phyloP scores from a whole-genome alignment of 2,797 vertebrate species.

The Pempheris klunzingeri region DNA sequence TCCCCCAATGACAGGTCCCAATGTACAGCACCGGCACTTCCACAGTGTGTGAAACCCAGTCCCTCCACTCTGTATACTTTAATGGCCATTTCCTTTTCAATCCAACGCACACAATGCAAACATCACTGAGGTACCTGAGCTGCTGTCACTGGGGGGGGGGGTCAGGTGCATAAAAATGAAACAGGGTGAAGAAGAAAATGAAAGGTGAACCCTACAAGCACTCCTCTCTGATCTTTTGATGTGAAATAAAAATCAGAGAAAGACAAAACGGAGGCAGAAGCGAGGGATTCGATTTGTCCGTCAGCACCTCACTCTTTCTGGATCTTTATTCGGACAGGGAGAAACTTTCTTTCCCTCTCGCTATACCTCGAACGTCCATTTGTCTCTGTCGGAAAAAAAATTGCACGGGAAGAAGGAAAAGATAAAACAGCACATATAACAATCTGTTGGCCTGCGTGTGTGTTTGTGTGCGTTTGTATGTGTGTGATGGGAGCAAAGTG shows the following conservation, averaged over 20 bases:
- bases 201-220: neutral
- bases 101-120: slow-evolving; percentile 63
- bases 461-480: slow-evolving; percentile 15
- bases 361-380: slow-evolving; percentile 46
- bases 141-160: slow-evolving; percentile 37
- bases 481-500: slow-evolving; percentile 94
- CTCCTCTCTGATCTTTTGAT: slow-evolving; percentile 13
- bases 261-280: neutral
- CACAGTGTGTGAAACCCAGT: slow-evolving; percentile 22
- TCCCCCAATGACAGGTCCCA: slow-evolving; percentile 55
- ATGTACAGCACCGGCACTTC: slow-evolving; percentile 15
- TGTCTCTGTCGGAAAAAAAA: slow-evolving; percentile 44
- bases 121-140: slow-evolving; percentile 52
- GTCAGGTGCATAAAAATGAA: neutral
- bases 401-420: slow-evolving; percentile 55
- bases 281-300: slow-evolving; percentile 1
- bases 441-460: slow-evolving; percentile 69
- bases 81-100: slow-evolving; percentile 71
- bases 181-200: slow-evolving; percentile 29
- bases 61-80: slow-evolving; percentile 43
- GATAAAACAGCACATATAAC: slow-evolving; percentile 76
- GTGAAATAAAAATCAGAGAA: slow-evolving; percentile 24
- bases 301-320: slow-evolving; percentile 10
- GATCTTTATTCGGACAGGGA: slow-evolving; percentile 8
- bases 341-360: slow-evolving; percentile 47